Evolutionary conservation across 2,888 invertebrate species (phyloP), one percentile per base, ranked within the genome.

Genomic region (Ormyrus pomaceus): DNA sequence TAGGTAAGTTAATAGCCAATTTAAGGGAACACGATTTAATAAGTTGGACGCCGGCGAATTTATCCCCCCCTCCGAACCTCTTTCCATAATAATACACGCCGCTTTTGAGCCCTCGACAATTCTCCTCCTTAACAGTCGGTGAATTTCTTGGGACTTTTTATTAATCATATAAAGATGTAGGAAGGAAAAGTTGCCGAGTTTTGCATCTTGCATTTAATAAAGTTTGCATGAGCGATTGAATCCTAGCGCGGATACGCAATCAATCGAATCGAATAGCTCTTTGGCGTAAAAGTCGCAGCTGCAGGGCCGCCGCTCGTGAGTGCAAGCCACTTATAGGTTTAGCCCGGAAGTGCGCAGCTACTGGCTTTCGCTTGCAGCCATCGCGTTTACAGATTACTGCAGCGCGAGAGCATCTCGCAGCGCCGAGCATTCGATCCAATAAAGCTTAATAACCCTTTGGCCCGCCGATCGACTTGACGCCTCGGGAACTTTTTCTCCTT

Each of bases 11-110:
- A 85, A 86, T 84, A 83, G 84, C 82, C 83, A 84, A 84, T 86
- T 85, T 83, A 82, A 84, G 83, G 82, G 81, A 83, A 84, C 84
- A 81, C 82, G 84, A 83, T 83, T 84, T 84, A 83, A 84, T 83
- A 84, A 84, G 76, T 68, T 62, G 78, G 71, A 81, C 75, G 80
- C 76, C 45, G 19, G 73, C 53, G 13, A 55, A 61, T 72, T 53
- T 64, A 64, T 71, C 76, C 81, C 61, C 56, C 45, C 64, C 10
- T 48, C 45, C 34, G 34, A 2, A 34, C 34, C 68, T 73, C 50
- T 56, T 77, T 58, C 34, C 48, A 13, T 59, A 34, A 34, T 34
- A 34, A 34, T 34, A 34, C 3, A 34, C 34, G 34, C 34, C 34
- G 34, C 34, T 3, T 34, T 34, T 3, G 34, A 34, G 34, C 34